Evolutionary conservation across 1,140 invertebrate genomes (phyloP), one percentile per base, ranked within the genome.

Genomic region (Mizuhopecten yessoensis): DNA sequence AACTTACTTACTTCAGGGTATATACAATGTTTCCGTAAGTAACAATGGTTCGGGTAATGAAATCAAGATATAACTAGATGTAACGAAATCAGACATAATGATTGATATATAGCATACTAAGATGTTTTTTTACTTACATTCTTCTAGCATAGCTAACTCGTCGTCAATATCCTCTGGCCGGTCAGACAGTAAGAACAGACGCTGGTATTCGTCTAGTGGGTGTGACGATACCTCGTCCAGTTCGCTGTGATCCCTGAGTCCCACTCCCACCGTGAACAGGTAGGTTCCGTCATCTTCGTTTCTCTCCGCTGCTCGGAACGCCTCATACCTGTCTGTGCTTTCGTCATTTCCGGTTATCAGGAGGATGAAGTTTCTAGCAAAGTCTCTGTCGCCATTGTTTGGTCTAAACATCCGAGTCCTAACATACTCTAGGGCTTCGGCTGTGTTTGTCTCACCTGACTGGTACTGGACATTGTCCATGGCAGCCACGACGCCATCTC

Each of bases 341-440:
- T 86, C 90, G n/a, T 94, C 94, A 92, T 91, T 90, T 34, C 93
- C 95, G 17, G 95, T 95, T 11, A 95, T 42, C 29, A 95, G 15
- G 20, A 95, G 87, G 29, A 94, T 90, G 86, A 93, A 92, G 91
- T 95, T 95, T 45, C 91, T 86, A 9, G 93, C 94, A 33, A 90
- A 88, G 23, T 94, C 94, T 88, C 94, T 88, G 49, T 95, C 94
- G 20, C 94, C 94, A 45, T 93, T 93, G 0, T 5, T 33, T 17
- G 57, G 39, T 57, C 88, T 93, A 49, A 93, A 95, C 90, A 94
- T 93, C 0, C 90, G n/a, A 0, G 33, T 36, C 33, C 90, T 88
- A 11, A 94, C 89, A 15, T 45, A 86, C 3, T 91, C 88, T 29
- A 94, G 57, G 33, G 91, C 94, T 17, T 88, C 91, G 11, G 88